A percentile compares a stretch with the other conserved stretches of the same genome.
These are phyloP conservation scores for Trissolcus basalis DNA, from an alignment of 1,140 invertebrate genomes.

Conservation along the genomic window DNA sequence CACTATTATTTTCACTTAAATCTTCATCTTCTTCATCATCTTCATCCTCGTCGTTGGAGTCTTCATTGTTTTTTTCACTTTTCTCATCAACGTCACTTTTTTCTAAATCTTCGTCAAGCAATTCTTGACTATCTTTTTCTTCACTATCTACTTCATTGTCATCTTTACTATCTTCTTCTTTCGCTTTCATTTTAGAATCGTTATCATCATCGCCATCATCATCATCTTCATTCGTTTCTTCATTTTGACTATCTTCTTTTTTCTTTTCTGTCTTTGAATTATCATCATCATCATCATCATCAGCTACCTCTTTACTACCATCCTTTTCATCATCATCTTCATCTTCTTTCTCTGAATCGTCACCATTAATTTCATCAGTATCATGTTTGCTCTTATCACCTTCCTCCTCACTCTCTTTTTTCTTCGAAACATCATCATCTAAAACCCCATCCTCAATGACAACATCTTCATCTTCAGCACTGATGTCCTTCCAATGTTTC, in stretches of 20 bases:
- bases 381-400: not conserved
- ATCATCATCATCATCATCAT: slow-evolving; percentile 7
- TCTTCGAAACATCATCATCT: slow-evolving; percentile 11
- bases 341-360: slow-evolving; percentile 13
- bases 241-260: not conserved
- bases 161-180: slow-evolving; percentile 1
- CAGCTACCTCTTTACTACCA: slow-evolving; percentile 14
- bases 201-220: too few species aligned
- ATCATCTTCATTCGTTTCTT: not conserved
- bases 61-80: too few species aligned
- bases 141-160: slow-evolving; percentile 38
- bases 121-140: slow-evolving; percentile 9
- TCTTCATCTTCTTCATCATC: slow-evolving; percentile 15
- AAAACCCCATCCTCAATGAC: slow-evolving; percentile 3
- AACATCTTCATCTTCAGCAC: slow-evolving; percentile 34
- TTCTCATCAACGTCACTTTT: slow-evolving; percentile 20
- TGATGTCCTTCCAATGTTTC: slow-evolving; percentile 1
- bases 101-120: slow-evolving; percentile 24
- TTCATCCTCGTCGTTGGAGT: slow-evolving; percentile 20
- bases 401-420: slow-evolving; percentile 2
- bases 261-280: slow-evolving; percentile 3
- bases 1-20: slow-evolving; percentile 7
- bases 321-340: slow-evolving; percentile 6
- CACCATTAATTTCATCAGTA: slow-evolving; percentile 2
- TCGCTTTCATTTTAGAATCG: too few species aligned